Evolutionary conservation across 2,888 invertebrate species (phyloP), one percentile per base, ranked within the genome.

Genomic region (Encarsia formosa): DNA sequence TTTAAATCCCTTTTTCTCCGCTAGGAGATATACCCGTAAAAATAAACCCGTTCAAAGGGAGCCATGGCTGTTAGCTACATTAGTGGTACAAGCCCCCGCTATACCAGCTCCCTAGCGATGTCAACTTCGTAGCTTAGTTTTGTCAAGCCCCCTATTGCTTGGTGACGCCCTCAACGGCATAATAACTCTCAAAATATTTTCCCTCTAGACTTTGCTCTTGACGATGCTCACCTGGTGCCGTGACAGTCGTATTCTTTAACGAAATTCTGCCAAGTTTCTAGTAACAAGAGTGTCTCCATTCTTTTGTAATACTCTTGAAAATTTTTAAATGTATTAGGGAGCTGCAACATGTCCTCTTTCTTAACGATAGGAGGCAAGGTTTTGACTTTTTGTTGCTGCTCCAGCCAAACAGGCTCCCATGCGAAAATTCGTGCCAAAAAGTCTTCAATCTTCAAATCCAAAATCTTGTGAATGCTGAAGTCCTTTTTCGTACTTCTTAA

Each of bases 381-480:
- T 13, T 75, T 74, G 11, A 73, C 68, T 40, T 68, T 68, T 19
- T 73, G 66, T 64, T 83, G 81, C 59, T 82, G 80, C 50, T 78
- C 70, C 3, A 87, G 65, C 87, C 86, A 87, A 22, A 78, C 75
- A 8, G 85, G 81, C 62, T 82, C 81, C 87, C 87, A 87, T 2
- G 49, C 62, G 5, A 86, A 74, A 57, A 87, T 79, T 56, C 78
- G 77, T 56, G 78, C 72, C 22, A 83, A 68, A 11, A 81, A 79
- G 37, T 78, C 72, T 56, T 72, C 67, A 6, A 65, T 41, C 40
- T 42, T 54, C 16, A 54, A 26, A 24, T 54, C 45, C 11, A 32
- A 18, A 13, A 26, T 2, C 42, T 44, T 53, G 20, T 32, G 18
- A 18, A 37, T 8, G 9, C 4, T n/a, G 15, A 39, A 38, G 29